These are phyloP conservation scores for Theretra japonica DNA, from an alignment of 2,888 invertebrate genomes.

Conservation along the genomic window DNA sequence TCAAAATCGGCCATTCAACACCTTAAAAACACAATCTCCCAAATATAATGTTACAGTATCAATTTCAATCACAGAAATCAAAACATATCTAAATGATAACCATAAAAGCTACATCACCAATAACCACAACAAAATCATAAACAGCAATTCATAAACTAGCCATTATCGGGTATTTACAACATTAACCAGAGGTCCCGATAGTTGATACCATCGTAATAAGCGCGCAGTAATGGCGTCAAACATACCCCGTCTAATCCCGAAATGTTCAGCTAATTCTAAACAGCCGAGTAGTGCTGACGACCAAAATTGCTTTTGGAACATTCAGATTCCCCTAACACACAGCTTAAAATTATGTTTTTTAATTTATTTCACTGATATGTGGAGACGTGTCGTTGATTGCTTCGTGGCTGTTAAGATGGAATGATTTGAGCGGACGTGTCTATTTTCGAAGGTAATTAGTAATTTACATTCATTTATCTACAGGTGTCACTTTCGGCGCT, in stretches of 20 bases:
- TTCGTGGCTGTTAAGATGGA: background rate
- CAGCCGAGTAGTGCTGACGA: background rate
- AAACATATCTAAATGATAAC: background rate
- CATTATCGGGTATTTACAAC: conserved; percentile 1
- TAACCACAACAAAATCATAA: background rate
- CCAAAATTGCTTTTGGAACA: background rate
- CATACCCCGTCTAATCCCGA: background rate
- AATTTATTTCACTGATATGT: background rate
- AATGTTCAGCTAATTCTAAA: background rate
- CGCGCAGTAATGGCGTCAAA: background rate
- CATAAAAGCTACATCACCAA: background rate
- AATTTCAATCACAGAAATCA: background rate
- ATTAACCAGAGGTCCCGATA: conserved; percentile 14
- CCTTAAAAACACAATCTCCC: no score
- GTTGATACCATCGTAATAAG: conserved; percentile 6
- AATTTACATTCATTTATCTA: no score
- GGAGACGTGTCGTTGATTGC: background rate
- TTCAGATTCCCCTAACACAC: background rate
- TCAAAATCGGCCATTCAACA: background rate
- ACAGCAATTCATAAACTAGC: conserved; percentile 11
- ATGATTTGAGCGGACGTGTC: conserved; percentile 1
- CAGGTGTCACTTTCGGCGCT: no score
- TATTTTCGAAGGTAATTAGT: conserved; percentile 1
- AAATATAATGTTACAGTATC: no score
- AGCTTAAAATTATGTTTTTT: conserved; percentile 10